These are phyloP conservation scores for Protobothrops flavoviridis DNA, from an alignment of 2,113 vertebrate genomes.

Conservation along the genomic window DNA sequence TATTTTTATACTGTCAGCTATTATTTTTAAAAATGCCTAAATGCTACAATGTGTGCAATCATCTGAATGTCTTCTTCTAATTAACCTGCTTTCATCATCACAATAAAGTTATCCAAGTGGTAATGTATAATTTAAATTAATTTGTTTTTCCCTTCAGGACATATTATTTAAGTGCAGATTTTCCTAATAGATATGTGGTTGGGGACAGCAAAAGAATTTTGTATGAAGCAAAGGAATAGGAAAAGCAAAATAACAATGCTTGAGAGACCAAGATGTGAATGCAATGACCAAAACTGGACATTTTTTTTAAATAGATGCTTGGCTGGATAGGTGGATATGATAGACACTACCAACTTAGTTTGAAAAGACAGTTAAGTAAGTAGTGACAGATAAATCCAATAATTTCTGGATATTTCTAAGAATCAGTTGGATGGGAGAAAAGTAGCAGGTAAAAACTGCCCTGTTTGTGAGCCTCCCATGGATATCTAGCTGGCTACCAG, in stretches of 20 bases:
- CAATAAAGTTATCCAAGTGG: constrained; percentile 17
- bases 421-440: background rate
- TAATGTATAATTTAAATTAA: constrained; percentile 26
- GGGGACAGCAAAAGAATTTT: constrained; percentile 9
- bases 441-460: no score
- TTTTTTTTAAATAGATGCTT: background rate
- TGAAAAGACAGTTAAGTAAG: background rate
- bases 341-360: background rate
- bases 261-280: background rate
- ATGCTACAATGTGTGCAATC: background rate
- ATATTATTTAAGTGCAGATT: constrained; percentile 25
- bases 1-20: constrained; percentile 13
- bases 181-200: constrained; percentile 1
- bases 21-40: background rate
- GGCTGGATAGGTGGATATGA: background rate
- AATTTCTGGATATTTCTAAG: background rate
- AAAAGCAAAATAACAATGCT: background rate
- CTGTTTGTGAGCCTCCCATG: background rate
- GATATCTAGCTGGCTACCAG: background rate
- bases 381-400: background rate
- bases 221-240: background rate
- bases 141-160: constrained; percentile 18
- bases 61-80: constrained; percentile 11
- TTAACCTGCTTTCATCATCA: constrained; percentile 21
- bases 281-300: background rate